These are phyloP conservation scores for Ceratina calcarata DNA, from an alignment of 1,140 invertebrate genomes.

Conservation along the genomic window DNA sequence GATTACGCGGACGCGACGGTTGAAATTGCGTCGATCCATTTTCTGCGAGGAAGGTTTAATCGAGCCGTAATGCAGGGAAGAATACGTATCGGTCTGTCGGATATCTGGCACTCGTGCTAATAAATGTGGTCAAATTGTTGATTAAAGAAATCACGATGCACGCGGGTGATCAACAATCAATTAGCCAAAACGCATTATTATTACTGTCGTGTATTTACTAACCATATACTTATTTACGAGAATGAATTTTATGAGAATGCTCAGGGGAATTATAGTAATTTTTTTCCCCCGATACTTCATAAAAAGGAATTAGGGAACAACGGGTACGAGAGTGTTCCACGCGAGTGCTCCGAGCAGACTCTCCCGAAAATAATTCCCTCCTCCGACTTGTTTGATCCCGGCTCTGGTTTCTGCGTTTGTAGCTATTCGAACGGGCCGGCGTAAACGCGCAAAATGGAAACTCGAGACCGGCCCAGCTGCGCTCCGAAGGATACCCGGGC, in stretches of 20 bases:
- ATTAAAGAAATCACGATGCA: too few relatives aligned
- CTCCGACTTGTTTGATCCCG: background rate
- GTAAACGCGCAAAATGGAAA: conserved; percentile 36
- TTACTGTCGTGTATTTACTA: too few relatives aligned
- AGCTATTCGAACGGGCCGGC: background rate
- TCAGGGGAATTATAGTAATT: too few relatives aligned
- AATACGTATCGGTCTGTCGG: background rate
- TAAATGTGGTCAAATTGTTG: too few relatives aligned
- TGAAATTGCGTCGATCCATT: conserved; percentile 12
- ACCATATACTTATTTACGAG: too few relatives aligned
- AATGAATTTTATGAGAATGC: too few relatives aligned
- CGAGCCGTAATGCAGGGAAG: background rate
- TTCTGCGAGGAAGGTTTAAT: background rate
- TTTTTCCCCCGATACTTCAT: too few relatives aligned
- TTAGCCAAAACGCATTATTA: too few relatives aligned
- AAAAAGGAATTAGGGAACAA: background rate
- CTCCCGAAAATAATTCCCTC: conserved; percentile 13
- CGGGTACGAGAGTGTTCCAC: background rate
- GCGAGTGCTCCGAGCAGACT: too few relatives aligned
- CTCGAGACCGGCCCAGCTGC: conserved; percentile 46
- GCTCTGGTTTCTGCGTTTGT: conserved; percentile 9
- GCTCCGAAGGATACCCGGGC: background rate
- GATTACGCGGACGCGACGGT: conserved; percentile 22
- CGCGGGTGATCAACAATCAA: too few relatives aligned
- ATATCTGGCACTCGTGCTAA: too few relatives aligned